Evolutionary conservation across 2,113 vertebrate species (phyloP), one percentile per base, ranked within the genome.

Genomic region (Pteruthius melanotis): DNA sequence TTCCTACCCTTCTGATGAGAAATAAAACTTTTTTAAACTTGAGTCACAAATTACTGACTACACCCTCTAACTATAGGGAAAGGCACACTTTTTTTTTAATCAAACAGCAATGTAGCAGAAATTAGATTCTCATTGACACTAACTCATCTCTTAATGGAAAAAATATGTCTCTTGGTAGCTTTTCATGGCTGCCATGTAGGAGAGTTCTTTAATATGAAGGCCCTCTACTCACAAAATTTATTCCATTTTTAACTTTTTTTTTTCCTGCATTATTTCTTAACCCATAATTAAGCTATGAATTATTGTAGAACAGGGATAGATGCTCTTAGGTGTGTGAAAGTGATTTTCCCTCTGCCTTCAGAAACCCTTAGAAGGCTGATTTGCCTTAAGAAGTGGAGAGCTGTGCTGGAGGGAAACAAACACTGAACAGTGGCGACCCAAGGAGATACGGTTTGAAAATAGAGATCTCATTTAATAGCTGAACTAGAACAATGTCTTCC

Each of bases 71-170:
- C 15, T 61, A 22, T 2, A 84, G 3, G 12, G 30, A 64, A 24
- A 88, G 71, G 59, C 26, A 81, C 6, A 17, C 47, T 70, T 88
- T 77, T 54, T 64, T 91, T 70, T 84, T 50, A 87, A 53, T 77
- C 63, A 81, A 82, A 76, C 28, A 95, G 85, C 88, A 82, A 27
- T 42, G 63, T 33, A 88, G 75, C 47, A 84, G 75, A 89, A 95
- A 87, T 82, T 37, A 64, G 42, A 60, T 44, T 89, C 47, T 64
- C 24, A 93, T 60, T 87, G 87, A 35, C 6, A 15, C 26, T 77
- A 85, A 80, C 37, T 82, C 26, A 80, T 49, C 11, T 82, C 70
- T 47, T 93, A 64, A 79, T 60, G 39, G 69, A 77, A 85, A 52
- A 83, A 52, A 53, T 20, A 40, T 9, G n/a, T 8, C 12, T 54